Conservation (phyloP, 2,888 invertebrate species). For the Prosopocoilus inquinatus region DNA sequence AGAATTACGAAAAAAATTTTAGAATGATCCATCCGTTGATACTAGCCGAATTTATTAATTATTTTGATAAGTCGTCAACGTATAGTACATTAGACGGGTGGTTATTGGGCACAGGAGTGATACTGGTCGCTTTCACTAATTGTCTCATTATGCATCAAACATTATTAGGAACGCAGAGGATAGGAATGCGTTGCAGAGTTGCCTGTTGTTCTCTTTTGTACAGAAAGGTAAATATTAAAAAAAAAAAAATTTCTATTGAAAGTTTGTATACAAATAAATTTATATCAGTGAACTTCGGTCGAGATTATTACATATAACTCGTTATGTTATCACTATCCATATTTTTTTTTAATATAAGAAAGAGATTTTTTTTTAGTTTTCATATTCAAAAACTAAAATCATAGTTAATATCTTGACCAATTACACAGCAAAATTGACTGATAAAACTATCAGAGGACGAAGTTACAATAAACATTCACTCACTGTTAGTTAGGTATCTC, state of each 20-base stretch:
- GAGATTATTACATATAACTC: too few species aligned
- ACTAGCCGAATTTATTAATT: slow-evolving; percentile 62
- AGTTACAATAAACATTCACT: too few species aligned
- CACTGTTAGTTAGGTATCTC: too few species aligned
- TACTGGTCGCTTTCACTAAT: slow-evolving; percentile 58
- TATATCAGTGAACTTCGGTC: too few species aligned
- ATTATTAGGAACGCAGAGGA: slow-evolving; percentile 56
- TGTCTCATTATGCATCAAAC: slow-evolving; percentile 66
- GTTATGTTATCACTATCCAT: too few species aligned
- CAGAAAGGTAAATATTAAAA: slow-evolving; percentile 64
- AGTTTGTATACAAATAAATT: too few species aligned
- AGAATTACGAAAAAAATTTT: slow-evolving; percentile 25
- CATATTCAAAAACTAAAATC: too few species aligned
- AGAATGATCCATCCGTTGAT: slow-evolving; percentile 64
- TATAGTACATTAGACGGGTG: slow-evolving; percentile 61
- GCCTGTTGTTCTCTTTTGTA: slow-evolving; percentile 80
- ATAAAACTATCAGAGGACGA: too few species aligned
- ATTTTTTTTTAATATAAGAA: too few species aligned
- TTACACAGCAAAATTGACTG: too few species aligned
- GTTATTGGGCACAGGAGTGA: slow-evolving; percentile 62
- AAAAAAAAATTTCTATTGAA: slow-evolving; percentile 1
- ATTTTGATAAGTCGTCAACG: slow-evolving; percentile 57
- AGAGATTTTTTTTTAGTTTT: too few species aligned
- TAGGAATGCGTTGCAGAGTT: slow-evolving; percentile 76
- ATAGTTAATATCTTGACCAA: too few species aligned